Evolutionary conservation across 64 coral and sea anemone genomes (phyloP).

Genomic region (Acropora yongei): DNA sequence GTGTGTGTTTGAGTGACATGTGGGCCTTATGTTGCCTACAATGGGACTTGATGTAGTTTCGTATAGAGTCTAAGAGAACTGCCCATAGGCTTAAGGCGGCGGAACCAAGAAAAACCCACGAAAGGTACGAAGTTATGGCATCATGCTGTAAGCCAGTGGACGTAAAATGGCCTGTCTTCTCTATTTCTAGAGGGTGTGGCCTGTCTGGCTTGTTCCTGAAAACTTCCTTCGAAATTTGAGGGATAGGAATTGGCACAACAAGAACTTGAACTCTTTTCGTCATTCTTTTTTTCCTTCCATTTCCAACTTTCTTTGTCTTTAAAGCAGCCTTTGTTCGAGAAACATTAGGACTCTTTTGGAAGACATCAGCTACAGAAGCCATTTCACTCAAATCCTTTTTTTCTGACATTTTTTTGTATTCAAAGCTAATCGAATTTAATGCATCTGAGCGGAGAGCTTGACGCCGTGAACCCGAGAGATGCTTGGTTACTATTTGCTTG

Average conservation of each 20-base stretch:
- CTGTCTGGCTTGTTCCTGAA: too few species aligned
- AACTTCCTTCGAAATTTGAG: neutral
- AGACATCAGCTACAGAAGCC: neutral
- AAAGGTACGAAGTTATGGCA: neutral
- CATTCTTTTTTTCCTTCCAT: neutral
- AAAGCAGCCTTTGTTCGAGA: neutral
- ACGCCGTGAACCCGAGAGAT: neutral
- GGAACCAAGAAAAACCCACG: neutral
- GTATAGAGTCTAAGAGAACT: neutral
- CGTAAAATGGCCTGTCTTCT: neutral
- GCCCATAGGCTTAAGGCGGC: neutral
- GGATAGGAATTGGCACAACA: neutral
- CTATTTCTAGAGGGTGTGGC: neutral
- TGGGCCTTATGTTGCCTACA: too few species aligned
- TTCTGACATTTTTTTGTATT: constrained; percentile 9
- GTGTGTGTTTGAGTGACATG: neutral
- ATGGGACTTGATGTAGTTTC: neutral
- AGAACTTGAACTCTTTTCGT: neutral
- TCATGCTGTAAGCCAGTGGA: neutral
- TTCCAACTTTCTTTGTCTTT: neutral
- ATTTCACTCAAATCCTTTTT: neutral
- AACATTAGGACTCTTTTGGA: neutral
- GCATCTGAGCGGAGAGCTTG: neutral
- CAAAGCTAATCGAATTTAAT: neutral
- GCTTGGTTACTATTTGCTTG: neutral